Conservation (phyloP, 2,888 invertebrate species). For the Lasioglossum oenotherae region DNA sequence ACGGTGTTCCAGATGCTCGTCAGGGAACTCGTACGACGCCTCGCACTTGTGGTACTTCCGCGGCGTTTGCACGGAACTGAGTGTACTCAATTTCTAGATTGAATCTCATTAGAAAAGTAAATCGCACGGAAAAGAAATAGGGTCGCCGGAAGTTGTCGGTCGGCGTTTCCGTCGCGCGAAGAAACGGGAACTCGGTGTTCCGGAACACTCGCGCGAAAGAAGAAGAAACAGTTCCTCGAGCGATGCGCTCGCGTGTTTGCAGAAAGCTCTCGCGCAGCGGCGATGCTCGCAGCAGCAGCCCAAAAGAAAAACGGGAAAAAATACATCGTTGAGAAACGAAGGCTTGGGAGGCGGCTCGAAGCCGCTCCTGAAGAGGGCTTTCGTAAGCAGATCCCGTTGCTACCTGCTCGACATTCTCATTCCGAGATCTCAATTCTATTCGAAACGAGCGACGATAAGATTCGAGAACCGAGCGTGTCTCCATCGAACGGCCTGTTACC, state of each 20-base stretch:
- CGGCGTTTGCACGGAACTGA: slow-evolving; percentile 49
- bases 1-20: slow-evolving; percentile 57
- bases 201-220: background rate
- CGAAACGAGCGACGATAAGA: background rate
- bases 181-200: background rate
- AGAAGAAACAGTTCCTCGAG: background rate
- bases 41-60: slow-evolving; percentile 80
- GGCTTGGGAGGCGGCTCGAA: background rate
- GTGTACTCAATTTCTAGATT: slow-evolving; percentile 61
- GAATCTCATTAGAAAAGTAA: slow-evolving; percentile 65
- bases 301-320: background rate
- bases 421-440: background rate
- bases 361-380: background rate
- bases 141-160: slow-evolving; percentile 35
- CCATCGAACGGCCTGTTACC: background rate
- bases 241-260: background rate
- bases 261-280: background rate
- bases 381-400: slow-evolving; percentile 2
- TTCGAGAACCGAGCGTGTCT: background rate
- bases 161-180: background rate
- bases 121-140: slow-evolving; percentile 43
- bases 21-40: slow-evolving; percentile 78
- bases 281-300: background rate
- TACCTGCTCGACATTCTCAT: slow-evolving; percentile 1
- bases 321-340: slow-evolving; percentile 2